phyloP scores from a whole-genome alignment of 2,113 vertebrate genomes.

The Melanotaenia duboulayi region DNA sequence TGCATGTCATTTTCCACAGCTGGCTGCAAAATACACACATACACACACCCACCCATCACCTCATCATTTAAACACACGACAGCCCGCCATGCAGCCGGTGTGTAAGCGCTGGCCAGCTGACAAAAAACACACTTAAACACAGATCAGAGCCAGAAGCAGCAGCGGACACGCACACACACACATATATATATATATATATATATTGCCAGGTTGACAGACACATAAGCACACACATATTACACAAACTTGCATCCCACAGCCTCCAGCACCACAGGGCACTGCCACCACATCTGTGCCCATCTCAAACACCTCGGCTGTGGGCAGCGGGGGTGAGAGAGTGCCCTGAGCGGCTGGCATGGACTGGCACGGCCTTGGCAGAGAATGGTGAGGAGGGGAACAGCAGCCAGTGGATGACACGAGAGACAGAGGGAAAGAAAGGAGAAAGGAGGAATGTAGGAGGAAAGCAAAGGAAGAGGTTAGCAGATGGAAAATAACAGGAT shows the following conservation, averaged over 20 bases:
- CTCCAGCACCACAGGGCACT: slow-evolving; percentile 61
- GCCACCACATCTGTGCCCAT: slow-evolving; percentile 79
- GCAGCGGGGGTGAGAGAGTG: slow-evolving; percentile 74
- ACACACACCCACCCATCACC: slow-evolving; percentile 4
- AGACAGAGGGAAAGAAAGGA: slow-evolving; percentile 11
- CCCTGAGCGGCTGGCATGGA: slow-evolving; percentile 74
- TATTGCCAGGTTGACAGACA: slow-evolving; percentile 3
- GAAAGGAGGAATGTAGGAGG: slow-evolving; percentile 16
- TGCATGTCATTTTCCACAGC: slow-evolving; percentile 71
- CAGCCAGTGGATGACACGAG: slow-evolving; percentile 61
- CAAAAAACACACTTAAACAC: slow-evolving; percentile 75
- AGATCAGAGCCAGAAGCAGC: slow-evolving; percentile 67
- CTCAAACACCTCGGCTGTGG: slow-evolving; percentile 72
- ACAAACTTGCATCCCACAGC: slow-evolving; percentile 68
- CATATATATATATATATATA: slow-evolving; percentile 7
- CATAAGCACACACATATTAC: slow-evolving; percentile 37
- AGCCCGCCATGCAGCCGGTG: slow-evolving; percentile 50
- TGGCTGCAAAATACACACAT: slow-evolving; percentile 57
- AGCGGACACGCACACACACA: slow-evolving; percentile 35
- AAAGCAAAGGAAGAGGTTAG: neutral
- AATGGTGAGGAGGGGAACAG: slow-evolving; percentile 56
- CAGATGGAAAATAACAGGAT: neutral
- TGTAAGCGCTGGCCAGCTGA: slow-evolving; percentile 66
- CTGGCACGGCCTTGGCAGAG: slow-evolving; percentile 59
- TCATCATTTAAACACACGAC: slow-evolving; percentile 51